Conservation (phyloP, 2,888 invertebrate genomes). For the Rhamnusium bicolor region DNA sequence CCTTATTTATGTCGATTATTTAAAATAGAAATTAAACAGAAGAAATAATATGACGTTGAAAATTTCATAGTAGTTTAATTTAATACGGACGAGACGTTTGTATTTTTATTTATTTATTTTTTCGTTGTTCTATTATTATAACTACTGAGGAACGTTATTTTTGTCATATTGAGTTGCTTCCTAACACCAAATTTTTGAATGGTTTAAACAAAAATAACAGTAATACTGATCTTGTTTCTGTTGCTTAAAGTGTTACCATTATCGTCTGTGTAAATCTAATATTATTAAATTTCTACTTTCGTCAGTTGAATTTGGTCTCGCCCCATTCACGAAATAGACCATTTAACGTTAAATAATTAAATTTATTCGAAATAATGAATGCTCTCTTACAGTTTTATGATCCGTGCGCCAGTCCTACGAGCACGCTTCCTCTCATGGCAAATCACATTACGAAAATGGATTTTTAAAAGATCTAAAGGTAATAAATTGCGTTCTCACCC, state of each 20-base stretch:
- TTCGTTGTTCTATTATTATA: too few species aligned
- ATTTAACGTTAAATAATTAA: slow-evolving; percentile 37
- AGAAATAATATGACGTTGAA: too few species aligned
- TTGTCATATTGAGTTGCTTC: too few species aligned
- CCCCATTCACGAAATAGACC: slow-evolving; percentile 31
- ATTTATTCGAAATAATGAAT: slow-evolving; percentile 33
- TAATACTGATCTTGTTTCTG: background rate
- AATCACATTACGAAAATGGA: slow-evolving; percentile 52
- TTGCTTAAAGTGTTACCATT: slow-evolving; percentile 1
- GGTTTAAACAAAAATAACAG: background rate
- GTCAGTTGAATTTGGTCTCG: slow-evolving; percentile 13
- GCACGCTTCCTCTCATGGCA: slow-evolving; percentile 44
- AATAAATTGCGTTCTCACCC: slow-evolving; percentile 52
- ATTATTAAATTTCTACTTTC: slow-evolving; percentile 21
- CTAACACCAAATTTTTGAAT: too few species aligned
- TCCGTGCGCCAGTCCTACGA: slow-evolving; percentile 23
- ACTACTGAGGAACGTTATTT: too few species aligned
- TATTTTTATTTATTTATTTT: too few species aligned
- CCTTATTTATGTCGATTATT: too few species aligned
- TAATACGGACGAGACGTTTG: too few species aligned
- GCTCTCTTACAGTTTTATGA: slow-evolving; percentile 40
- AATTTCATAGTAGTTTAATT: too few species aligned
- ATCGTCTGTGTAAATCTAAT: slow-evolving; percentile 19
- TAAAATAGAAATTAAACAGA: too few species aligned
- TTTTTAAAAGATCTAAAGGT: slow-evolving; percentile 51